Base-by-base conservation (phyloP, 2,888 invertebrate species). In the Ectemnius cavifrons region DNA sequence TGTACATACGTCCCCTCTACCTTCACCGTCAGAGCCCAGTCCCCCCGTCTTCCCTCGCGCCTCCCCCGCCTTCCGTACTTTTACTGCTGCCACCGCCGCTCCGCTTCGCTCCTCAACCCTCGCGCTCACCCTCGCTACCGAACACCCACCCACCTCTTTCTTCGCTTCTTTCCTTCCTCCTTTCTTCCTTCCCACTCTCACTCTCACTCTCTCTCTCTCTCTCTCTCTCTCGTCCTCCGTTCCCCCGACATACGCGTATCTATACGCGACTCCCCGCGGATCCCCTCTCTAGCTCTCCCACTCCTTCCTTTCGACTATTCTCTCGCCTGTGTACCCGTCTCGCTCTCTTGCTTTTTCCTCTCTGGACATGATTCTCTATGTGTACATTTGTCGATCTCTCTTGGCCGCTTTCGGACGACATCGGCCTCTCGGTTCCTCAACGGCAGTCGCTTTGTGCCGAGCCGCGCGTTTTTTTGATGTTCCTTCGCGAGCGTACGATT, bases 391-490 rank as follows among this genome's bases (percentile, higher is more conserved):
- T 64, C 59, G 57, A 2, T 18, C 58, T n/a, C 61, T 63, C 61
- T 52, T 11, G 52, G 27, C 63, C 46, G 67, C 62, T 60, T n/a
- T 71, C 59, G 64, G 37, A 37, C 49, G 60, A 63, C 59, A 49
- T 66, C 67, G 47, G 23, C 45, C 28, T 23, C 71, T 64, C 61
- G 37, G 37, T 64, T 71, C 49, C 56, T 47, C 59, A 16, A 37
- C 67, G 63, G 49, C 69, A 14, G 79, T 72, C 79, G 84, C 87
- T 89, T 89, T 88, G 86, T 88, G 76, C 82, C 82, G 77, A 37
- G 37, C 79, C 80, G 68, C 78, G 83, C 80, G 83, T 84, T 87
- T 87, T 23, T 88, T 89, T 88, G 83, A 89, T 88, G 88, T 88
- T 87, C 83, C 83, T 83, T 83, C 73, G 75, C 73, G 78, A 81